Conservation (phyloP, 1,140 invertebrate species). For the Atta colombica region DNA sequence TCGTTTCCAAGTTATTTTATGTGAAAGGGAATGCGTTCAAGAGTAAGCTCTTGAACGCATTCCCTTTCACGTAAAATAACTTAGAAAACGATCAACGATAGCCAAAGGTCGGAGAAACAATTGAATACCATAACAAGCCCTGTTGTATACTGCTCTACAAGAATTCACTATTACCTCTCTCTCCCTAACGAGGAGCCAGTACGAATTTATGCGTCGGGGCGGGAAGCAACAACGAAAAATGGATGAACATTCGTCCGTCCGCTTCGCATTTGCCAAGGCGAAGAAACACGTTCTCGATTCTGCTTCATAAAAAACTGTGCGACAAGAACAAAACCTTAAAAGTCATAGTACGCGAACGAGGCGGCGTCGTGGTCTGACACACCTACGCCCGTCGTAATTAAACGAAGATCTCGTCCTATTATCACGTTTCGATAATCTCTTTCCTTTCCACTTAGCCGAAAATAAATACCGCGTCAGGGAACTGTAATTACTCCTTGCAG, state of each 20-base stretch:
- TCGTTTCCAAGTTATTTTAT: constrained; percentile 69
- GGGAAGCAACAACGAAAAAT: constrained; percentile 51
- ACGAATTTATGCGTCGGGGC: constrained; percentile 71
- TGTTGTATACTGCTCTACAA: constrained; percentile 55
- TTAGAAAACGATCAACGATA: constrained; percentile 18
- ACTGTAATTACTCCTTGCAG: constrained; percentile 63
- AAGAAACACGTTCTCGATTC: constrained; percentile 12
- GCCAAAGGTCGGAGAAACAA: constrained; percentile 65
- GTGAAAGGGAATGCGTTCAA: constrained; percentile 58
- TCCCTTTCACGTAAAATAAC: constrained; percentile 70
- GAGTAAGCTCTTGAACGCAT: constrained; percentile 57
- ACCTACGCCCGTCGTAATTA: constrained; percentile 57
- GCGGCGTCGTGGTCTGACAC: constrained; percentile 15
- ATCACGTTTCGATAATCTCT: constrained; percentile 36
- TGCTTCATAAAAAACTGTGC: constrained; percentile 22
- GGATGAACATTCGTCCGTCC: constrained; percentile 33
- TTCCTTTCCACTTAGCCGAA: constrained; percentile 50
- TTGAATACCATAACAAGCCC: constrained; percentile 46
- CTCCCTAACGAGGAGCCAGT: constrained; percentile 75
- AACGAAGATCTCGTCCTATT: constrained; percentile 47
- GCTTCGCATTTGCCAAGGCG: constrained; percentile 14
- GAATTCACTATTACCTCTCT: constrained; percentile 68
- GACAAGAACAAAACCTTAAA: constrained; percentile 41
- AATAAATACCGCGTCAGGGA: constrained; percentile 58
- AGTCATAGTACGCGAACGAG: not conserved